Conservation (phyloP, 2,797 vertebrate species). For the Melanogrammus aeglefinus region DNA sequence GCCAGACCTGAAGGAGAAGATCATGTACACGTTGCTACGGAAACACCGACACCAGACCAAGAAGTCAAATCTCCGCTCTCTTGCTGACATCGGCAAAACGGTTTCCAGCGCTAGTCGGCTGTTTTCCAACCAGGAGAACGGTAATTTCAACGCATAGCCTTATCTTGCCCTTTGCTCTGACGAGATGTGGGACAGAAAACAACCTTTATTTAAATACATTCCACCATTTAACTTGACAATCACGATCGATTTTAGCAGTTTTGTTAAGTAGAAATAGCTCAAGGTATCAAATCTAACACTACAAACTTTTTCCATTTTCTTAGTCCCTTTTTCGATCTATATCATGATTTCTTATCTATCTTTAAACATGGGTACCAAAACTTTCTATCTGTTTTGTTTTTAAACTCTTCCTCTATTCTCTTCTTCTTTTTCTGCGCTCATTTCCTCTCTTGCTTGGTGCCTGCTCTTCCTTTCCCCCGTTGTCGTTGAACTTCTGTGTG, state of each 20-base stretch:
- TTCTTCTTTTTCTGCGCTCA: not conserved
- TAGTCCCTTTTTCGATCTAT: not conserved
- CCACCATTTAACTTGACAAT: not conserved
- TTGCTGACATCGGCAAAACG: constrained; percentile 97
- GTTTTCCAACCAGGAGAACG: constrained; percentile 93
- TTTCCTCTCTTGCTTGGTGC: constrained; percentile 12
- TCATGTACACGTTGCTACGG: constrained; percentile 90
- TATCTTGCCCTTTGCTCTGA: constrained; percentile 48
- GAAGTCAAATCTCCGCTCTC: constrained; percentile 97
- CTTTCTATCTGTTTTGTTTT: constrained; percentile 4
- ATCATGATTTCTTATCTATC: not conserved
- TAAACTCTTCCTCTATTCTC: constrained; percentile 34
- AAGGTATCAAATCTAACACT: not conserved
- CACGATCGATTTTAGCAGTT: not conserved
- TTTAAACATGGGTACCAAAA: not conserved
- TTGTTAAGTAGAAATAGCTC: not conserved
- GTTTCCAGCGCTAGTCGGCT: constrained; percentile 98
- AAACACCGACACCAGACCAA: constrained; percentile 98
- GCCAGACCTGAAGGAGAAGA: constrained; percentile 88
- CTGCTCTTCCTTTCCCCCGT: constrained; percentile 32
- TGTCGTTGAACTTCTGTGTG: constrained; percentile 23
- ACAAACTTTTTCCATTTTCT: not conserved
- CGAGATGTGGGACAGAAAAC: not conserved
- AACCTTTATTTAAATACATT: not conserved
- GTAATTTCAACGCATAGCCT: constrained; percentile 73